Base-by-base conservation (phyloP, 2,113 vertebrate species). In the Laterallus jamaicensis region DNA sequence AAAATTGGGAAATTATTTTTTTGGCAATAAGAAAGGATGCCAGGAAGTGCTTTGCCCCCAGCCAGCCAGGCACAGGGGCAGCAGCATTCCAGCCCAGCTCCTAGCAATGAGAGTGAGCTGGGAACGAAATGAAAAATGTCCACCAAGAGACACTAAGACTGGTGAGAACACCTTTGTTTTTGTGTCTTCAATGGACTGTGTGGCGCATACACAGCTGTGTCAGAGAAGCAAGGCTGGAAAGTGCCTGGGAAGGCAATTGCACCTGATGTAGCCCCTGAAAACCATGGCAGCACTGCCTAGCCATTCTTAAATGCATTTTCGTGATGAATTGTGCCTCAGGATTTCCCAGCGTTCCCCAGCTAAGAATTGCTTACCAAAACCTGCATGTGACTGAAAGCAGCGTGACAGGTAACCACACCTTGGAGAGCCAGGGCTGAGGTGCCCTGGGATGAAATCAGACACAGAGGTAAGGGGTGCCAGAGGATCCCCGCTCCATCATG, bases 11-110 rank as follows among this genome's bases (percentile, higher is more conserved):
- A 49, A 52, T 49, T 18, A 47, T 47, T 47, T 18, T 18, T 70
- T 52, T 4, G 4, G 40, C 9, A 47, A 22, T 20, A 54, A 55
- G n/a, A 28, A 40, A 69, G 39, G 35, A 22, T 56, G 21, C 13
- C 16, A 58, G 37, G 21, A 44, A 32, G 54, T 28, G 19, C 32
- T 73, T 62, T 15, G 35, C 16, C 15, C 12, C 20, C 49, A 49
- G 20, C 49, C 2, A 1, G 1, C 31, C 39, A 5, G 32, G 3
- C n/a, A 12, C 22, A 62, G 15, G 2, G 12, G 18, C 20, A 47
- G 28, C 39, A 59, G 25, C 64, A 7, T 74, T 59, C 32, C 55
- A 77, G 82, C 32, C 50, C 35, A 25, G 8, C 19, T 60, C 39
- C 59, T 5, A 26, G n/a, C 56, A 44, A 55, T 17, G 19, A 22